Percentiles rank a stretch among this genome's conserved stretches.
These are phyloP conservation scores for Ibidorhyncha struthersii DNA, from an alignment of 2,113 vertebrate species.

Conservation along the genomic window DNA sequence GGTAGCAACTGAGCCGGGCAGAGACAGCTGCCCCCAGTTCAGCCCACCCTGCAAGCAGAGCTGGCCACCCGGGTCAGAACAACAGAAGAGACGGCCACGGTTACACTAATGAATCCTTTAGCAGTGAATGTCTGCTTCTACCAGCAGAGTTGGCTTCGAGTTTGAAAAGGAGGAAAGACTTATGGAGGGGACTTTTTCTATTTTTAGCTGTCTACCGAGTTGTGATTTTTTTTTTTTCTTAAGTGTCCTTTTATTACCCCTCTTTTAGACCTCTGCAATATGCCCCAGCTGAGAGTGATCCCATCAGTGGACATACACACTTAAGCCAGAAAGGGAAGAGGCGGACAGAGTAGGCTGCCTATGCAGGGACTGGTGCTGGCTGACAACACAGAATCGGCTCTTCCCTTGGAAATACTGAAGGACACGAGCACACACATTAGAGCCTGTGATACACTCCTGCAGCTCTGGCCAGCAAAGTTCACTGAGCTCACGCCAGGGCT, in stretches of 20 bases:
- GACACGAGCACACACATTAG: not conserved
- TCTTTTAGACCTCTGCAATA: not conserved
- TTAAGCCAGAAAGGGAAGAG: not conserved
- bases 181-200: not conserved
- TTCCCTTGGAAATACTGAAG: not conserved
- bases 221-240: not conserved
- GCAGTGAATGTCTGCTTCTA: not conserved
- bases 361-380: not conserved
- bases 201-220: not conserved
- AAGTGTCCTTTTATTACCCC: accelerated
- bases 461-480: not conserved
- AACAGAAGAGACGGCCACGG: not conserved
- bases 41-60: not conserved
- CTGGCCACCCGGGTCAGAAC: not conserved
- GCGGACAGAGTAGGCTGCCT: accelerated
- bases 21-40: not conserved
- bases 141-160: not conserved
- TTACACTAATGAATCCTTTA: not conserved
- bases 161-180: not conserved
- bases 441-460: not conserved
- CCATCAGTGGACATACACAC: not conserved
- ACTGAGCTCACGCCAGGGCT: not conserved
- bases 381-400: not conserved
- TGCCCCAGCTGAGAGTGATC: not conserved
- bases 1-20: not conserved